Conservation (phyloP, 2,113 vertebrate genomes). For the Sceloporus undulatus region DNA sequence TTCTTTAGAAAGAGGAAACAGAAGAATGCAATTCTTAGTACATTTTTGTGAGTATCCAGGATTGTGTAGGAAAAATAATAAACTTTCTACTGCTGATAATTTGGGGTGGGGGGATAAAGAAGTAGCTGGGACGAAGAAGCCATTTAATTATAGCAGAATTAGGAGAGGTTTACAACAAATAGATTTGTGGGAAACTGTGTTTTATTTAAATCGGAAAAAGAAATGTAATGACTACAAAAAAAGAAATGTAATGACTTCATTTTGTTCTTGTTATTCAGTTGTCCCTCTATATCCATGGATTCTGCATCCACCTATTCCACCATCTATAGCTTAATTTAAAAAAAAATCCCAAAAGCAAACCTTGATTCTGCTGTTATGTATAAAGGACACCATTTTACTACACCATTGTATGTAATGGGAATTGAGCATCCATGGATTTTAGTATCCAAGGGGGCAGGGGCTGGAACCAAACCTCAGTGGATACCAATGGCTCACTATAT, state of each 20-base stretch:
- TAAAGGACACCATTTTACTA: no score
- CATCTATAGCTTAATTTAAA: no score
- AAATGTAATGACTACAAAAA: background rate
- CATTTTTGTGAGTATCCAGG: background rate
- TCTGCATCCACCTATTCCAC: background rate
- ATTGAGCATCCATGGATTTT: no score
- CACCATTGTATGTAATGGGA: no score
- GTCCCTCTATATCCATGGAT: background rate
- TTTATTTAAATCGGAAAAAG: background rate
- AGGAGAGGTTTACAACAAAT: background rate
- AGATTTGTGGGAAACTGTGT: background rate
- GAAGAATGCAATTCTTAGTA: background rate
- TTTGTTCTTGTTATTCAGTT: background rate
- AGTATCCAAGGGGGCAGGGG: no score
- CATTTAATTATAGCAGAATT: conserved; percentile 16
- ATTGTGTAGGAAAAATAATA: conserved; percentile 16
- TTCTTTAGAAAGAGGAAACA: background rate
- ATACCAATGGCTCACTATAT: background rate
- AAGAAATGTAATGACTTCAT: no score
- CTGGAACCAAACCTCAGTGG: no score
- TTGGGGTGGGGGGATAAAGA: background rate
- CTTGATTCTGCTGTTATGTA: no score
- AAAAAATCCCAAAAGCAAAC: no score
- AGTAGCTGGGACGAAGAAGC: background rate
- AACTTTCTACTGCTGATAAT: conserved; percentile 1